phyloP scores from a whole-genome alignment of 2,797 vertebrate genomes.

The Etheostoma perlongum region DNA sequence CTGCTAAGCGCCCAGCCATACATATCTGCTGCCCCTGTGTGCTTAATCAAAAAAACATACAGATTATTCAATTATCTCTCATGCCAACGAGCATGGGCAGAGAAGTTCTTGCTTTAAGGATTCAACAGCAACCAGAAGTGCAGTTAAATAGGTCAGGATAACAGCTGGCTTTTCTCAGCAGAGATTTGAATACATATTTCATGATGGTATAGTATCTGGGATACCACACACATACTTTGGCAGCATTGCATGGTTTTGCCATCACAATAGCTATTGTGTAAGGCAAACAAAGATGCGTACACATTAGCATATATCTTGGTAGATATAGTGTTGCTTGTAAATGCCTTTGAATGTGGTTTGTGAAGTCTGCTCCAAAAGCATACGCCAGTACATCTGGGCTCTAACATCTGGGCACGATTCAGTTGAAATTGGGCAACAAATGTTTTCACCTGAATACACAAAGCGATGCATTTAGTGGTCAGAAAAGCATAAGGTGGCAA shows the following conservation, averaged over 20 bases:
- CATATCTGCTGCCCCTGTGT: constrained; percentile 42
- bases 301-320: constrained; percentile 42
- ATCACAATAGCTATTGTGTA: constrained; percentile 59
- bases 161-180: constrained; percentile 62
- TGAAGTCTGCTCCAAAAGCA: constrained; percentile 48
- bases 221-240: constrained; percentile 48
- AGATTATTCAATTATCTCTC: constrained; percentile 62
- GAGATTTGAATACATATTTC: constrained; percentile 66
- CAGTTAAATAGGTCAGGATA: constrained; percentile 65
- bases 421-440: constrained; percentile 60
- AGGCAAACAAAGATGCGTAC: constrained; percentile 52
- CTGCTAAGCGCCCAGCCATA: constrained; percentile 37
- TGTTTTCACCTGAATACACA: constrained; percentile 64
- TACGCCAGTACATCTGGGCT: constrained; percentile 66
- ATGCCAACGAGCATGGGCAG: constrained; percentile 31
- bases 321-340: constrained; percentile 33
- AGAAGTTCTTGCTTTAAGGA: constrained; percentile 56
- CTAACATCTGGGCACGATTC: constrained; percentile 72
- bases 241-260: constrained; percentile 43
- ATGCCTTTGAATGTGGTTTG: constrained; percentile 23
- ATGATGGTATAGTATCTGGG: constrained; percentile 59
- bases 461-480: constrained; percentile 65
- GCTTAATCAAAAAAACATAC: constrained; percentile 70
- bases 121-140: constrained; percentile 50
- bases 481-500: constrained; percentile 40